Percentiles rank a stretch among this genome's conserved stretches.
Conservation (phyloP, 2,113 vertebrate genomes). For the Scomber japonicus region DNA sequence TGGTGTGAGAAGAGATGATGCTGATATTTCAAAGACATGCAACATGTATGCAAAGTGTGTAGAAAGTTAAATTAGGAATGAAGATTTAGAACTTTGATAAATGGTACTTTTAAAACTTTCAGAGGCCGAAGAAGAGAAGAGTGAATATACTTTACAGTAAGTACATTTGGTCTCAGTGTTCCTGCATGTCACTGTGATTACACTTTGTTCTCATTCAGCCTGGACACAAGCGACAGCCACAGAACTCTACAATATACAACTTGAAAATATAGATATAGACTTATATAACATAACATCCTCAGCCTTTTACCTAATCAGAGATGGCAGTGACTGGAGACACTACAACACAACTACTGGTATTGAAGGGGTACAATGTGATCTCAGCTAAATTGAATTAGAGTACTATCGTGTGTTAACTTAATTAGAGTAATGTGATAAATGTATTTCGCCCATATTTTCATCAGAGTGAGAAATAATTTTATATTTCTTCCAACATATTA, state of each 20-base stretch:
- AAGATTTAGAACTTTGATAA: neutral
- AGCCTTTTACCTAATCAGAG: constrained; percentile 20
- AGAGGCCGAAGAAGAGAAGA: neutral
- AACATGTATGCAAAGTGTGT: no score
- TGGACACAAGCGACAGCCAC: constrained; percentile 40
- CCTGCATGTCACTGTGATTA: constrained; percentile 41
- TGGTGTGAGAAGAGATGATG: no score
- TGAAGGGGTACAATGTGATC: neutral
- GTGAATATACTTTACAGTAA: constrained; percentile 7
- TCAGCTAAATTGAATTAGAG: neutral
- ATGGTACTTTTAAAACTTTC: constrained; percentile 12
- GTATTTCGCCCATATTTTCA: no score
- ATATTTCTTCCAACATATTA: no score
- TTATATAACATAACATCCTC: constrained; percentile 56
- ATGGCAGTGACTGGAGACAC: neutral
- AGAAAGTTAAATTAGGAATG: no score
- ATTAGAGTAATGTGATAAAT: no score
- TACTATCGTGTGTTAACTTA: no score
- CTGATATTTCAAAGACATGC: no score
- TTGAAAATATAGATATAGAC: constrained; percentile 18
- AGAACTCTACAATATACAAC: constrained; percentile 19
- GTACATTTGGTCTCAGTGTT: constrained; percentile 21
- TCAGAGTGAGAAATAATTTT: no score
- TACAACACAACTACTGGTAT: neutral
- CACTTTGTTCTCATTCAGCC: constrained; percentile 36